phyloP scores from a whole-genome alignment of 1,140 invertebrate genomes.

The Panonychus citri region DNA sequence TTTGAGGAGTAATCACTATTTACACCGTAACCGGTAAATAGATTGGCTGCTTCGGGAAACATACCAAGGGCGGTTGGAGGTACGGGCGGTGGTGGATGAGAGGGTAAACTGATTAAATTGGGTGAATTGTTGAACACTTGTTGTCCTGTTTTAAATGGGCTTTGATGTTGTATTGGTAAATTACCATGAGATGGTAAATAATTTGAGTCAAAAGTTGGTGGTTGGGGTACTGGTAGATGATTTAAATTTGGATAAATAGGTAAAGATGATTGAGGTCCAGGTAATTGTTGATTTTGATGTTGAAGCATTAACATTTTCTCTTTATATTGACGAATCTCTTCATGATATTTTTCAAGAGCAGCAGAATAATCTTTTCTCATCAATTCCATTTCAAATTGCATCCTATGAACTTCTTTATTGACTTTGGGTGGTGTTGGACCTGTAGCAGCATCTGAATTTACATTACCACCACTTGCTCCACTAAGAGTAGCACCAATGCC shows the following conservation, averaged over 20 bases:
- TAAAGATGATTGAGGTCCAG: too few species aligned
- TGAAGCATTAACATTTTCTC: not conserved
- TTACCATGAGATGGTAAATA: not conserved
- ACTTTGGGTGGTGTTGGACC: constrained; percentile 7
- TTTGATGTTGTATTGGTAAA: not conserved
- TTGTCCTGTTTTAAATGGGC: not conserved
- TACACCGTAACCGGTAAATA: not conserved
- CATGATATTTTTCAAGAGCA: constrained; percentile 8
- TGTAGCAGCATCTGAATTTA: not conserved
- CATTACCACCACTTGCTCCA: not conserved
- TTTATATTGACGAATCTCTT: constrained; percentile 3
- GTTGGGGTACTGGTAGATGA: not conserved
- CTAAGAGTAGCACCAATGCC: not conserved
- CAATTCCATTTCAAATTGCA: constrained; percentile 46
- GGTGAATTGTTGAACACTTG: not conserved
- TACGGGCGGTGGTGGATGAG: not conserved
- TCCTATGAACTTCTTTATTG: constrained; percentile 39
- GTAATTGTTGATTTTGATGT: not conserved
- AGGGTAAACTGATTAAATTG: not conserved
- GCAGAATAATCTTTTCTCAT: constrained; percentile 34
- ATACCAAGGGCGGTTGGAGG: not conserved
- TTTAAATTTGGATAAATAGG: not conserved
- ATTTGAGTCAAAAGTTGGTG: not conserved
- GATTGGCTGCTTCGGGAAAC: not conserved
- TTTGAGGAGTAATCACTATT: not conserved